Conservation (phyloP, 2,797 vertebrate species). For the Malurus leucopterus region DNA sequence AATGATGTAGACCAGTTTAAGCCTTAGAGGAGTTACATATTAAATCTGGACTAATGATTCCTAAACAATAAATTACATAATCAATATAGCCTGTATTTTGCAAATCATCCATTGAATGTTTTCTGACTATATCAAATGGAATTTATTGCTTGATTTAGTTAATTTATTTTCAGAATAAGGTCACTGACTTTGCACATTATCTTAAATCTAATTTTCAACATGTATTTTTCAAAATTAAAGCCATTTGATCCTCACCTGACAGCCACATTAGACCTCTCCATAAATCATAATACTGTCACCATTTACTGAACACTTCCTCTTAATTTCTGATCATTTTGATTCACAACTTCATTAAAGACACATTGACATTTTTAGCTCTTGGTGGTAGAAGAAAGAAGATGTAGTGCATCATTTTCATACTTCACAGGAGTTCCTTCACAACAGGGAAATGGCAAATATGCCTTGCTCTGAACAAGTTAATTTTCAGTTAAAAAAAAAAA, state of each 20-base stretch:
- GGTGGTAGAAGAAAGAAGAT: background rate
- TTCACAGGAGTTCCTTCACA: background rate
- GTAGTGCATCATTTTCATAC: background rate
- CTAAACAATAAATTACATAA: background rate
- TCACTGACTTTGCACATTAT: background rate
- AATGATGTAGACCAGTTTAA: background rate
- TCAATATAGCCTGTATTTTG: background rate
- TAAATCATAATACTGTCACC: background rate
- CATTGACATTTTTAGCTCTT: background rate
- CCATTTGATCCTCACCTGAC: background rate
- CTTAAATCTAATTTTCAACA: background rate
- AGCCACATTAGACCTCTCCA: background rate
- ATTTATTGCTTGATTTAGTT: background rate
- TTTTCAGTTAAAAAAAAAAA: background rate
- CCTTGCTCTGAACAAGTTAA: background rate
- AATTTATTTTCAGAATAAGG: background rate
- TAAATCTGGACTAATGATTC: background rate
- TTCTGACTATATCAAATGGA: background rate
- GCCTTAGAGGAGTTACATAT: background rate
- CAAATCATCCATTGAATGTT: background rate
- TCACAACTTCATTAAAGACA: background rate
- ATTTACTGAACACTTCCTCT: background rate
- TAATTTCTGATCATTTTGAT: background rate
- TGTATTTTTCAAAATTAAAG: background rate
- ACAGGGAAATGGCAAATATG: background rate